Evolutionary conservation across 2,888 invertebrate species (phyloP).

Genomic region (Eilema sororculum): DNA sequence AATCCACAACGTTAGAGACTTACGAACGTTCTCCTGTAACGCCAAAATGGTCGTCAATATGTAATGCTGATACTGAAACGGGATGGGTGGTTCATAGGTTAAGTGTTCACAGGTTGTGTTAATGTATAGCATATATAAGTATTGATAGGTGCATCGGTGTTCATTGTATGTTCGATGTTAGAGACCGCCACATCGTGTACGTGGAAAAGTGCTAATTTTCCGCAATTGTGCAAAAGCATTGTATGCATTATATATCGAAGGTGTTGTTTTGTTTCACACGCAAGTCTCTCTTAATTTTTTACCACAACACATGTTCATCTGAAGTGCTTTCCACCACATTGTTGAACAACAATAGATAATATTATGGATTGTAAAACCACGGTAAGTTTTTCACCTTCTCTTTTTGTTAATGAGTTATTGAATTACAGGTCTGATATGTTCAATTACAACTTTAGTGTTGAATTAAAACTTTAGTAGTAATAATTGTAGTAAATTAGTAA

Average conservation of each 20-base stretch:
- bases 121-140: slow-evolving; percentile 79
- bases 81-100: slow-evolving; percentile 44
- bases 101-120: slow-evolving; percentile 57
- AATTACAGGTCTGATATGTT: no score
- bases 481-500: no score
- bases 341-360: slow-evolving; percentile 66
- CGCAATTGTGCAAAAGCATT: slow-evolving; percentile 49
- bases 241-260: slow-evolving; percentile 43
- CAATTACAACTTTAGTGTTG: no score
- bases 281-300: slow-evolving; percentile 66
- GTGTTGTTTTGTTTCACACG: slow-evolving; percentile 62
- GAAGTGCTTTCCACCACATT: slow-evolving; percentile 78
- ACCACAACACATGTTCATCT: slow-evolving; percentile 51
- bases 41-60: neutral
- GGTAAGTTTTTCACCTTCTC: slow-evolving; percentile 69
- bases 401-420: slow-evolving; percentile 33
- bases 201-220: slow-evolving; percentile 69
- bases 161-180: slow-evolving; percentile 73
- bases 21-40: neutral
- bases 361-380: slow-evolving; percentile 78
- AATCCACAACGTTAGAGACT: neutral
- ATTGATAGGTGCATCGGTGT: slow-evolving; percentile 71
- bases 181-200: slow-evolving; percentile 64
- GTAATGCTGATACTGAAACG: slow-evolving; percentile 22
- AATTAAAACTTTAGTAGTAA: no score